Percentiles rank a stretch among this genome's conserved stretches.
phyloP scores from a whole-genome alignment of 2,113 vertebrate genomes.

The Uropsilus gracilis region DNA sequence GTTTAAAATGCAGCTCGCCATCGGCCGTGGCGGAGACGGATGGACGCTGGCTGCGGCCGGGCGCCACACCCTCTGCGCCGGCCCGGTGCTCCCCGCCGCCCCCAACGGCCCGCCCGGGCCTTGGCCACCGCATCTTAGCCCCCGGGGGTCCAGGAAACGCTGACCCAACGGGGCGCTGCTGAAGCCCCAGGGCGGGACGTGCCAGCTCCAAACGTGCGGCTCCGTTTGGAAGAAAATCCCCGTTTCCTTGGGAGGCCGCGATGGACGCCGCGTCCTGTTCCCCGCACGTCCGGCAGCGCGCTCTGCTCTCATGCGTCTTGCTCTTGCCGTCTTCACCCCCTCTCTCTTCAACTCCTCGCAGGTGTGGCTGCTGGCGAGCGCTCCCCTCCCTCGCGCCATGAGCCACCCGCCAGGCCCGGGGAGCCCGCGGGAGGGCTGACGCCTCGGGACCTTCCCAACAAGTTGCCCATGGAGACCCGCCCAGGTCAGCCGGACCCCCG shows the following conservation, averaged over 20 bases:
- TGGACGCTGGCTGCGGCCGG: too few relatives aligned
- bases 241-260: conserved; percentile 29
- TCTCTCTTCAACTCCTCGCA: conserved; percentile 81
- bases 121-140: too few relatives aligned
- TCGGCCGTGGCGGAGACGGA: too few relatives aligned
- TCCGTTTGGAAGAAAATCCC: conserved; percentile 53
- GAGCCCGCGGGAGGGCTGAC: conserved; percentile 71
- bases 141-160: not conserved
- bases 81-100: too few relatives aligned
- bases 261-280: conserved; percentile 72
- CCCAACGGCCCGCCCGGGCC: too few relatives aligned
- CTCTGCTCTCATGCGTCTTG: conserved; percentile 56
- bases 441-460: conserved; percentile 64
- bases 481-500: conserved; percentile 52
- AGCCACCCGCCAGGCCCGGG: conserved; percentile 58
- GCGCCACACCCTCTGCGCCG: too few relatives aligned
- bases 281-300: conserved; percentile 61
- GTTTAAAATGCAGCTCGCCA: too few relatives aligned
- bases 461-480: conserved; percentile 51
- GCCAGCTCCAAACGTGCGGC: not conserved
- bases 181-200: not conserved
- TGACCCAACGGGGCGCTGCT: too few relatives aligned
- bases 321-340: not conserved
- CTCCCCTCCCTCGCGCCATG: conserved; percentile 61
- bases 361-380: conserved; percentile 79